phyloP scores from a whole-genome alignment of 2,113 vertebrate species.

The Cyprinodon tularosa region DNA sequence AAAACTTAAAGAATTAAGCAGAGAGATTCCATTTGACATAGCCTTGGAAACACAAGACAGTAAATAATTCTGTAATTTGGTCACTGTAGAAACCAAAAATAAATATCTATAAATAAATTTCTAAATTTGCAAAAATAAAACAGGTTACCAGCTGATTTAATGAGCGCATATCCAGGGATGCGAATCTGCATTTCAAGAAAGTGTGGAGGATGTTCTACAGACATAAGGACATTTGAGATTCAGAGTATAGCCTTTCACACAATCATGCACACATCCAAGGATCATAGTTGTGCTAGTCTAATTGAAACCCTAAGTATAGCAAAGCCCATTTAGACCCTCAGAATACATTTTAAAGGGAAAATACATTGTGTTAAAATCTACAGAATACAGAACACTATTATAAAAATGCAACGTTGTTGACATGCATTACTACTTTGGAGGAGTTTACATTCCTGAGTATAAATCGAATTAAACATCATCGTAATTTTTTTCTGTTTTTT shows the following conservation, averaged over 20 bases:
- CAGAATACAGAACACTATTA: not conserved
- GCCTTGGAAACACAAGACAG: not conserved
- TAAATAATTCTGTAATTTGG: not conserved
- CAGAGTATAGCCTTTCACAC: not conserved
- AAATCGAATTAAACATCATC: not conserved
- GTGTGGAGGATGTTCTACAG: conserved; percentile 4
- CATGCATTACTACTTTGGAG: not conserved
- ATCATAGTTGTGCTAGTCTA: not conserved
- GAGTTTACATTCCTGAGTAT: not conserved
- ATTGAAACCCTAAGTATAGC: conserved; percentile 13
- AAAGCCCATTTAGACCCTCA: conserved; percentile 11
- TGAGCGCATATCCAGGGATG: not conserved
- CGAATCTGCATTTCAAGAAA: not conserved
- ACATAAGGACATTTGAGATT: conserved; percentile 13
- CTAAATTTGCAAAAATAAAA: not conserved
- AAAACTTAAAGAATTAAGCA: not conserved
- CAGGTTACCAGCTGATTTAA: not conserved
- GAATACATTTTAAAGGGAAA: not conserved
- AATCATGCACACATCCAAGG: not conserved
- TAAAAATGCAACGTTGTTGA: not conserved
- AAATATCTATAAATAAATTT: not conserved
- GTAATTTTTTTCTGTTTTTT: too few relatives aligned
- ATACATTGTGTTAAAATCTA: not conserved
- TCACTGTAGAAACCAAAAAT: not conserved
- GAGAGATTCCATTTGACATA: not conserved